Conservation (phyloP, 1,140 invertebrate species). For the Prorops nasuta region DNA sequence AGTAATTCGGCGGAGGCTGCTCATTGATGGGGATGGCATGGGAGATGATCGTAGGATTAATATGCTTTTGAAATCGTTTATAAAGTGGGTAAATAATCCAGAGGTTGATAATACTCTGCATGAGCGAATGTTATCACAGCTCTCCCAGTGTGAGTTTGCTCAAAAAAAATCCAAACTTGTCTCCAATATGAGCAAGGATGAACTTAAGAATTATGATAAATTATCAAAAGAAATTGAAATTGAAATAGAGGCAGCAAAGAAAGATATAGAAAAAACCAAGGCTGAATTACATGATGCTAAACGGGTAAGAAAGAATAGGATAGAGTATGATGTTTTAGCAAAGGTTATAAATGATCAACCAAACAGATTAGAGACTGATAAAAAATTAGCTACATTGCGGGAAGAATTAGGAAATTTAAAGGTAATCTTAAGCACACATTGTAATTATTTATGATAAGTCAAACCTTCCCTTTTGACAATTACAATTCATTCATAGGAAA, state of each 20-base stretch:
- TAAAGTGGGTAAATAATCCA: conserved; percentile 81
- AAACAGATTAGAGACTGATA: conserved; percentile 79
- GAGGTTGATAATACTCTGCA: conserved; percentile 67
- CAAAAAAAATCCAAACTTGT: conserved; percentile 80
- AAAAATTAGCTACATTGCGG: conserved; percentile 71
- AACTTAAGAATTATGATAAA: conserved; percentile 81
- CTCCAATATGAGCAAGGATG: conserved; percentile 78
- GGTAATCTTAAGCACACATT: conserved; percentile 37
- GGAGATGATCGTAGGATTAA: conserved; percentile 90
- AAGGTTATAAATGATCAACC: conserved; percentile 88
- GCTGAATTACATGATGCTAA: conserved; percentile 76
- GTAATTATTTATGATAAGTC: background rate
- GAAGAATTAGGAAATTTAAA: conserved; percentile 70
- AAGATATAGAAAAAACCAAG: conserved; percentile 74
- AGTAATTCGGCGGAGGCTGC: conserved; percentile 81
- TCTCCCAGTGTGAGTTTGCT: conserved; percentile 85
- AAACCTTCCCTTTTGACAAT: too few species aligned
- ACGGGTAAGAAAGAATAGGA: conserved; percentile 80
- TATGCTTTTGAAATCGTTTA: conserved; percentile 80
- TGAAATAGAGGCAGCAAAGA: conserved; percentile 73
- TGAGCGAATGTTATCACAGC: conserved; percentile 77
- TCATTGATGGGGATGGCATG: conserved; percentile 95
- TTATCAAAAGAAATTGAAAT: conserved; percentile 75
- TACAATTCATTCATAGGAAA: conserved; percentile 57
- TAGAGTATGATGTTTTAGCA: conserved; percentile 90